Conservation (phyloP, 1,140 invertebrate species). For the Archivesica marissinica region DNA sequence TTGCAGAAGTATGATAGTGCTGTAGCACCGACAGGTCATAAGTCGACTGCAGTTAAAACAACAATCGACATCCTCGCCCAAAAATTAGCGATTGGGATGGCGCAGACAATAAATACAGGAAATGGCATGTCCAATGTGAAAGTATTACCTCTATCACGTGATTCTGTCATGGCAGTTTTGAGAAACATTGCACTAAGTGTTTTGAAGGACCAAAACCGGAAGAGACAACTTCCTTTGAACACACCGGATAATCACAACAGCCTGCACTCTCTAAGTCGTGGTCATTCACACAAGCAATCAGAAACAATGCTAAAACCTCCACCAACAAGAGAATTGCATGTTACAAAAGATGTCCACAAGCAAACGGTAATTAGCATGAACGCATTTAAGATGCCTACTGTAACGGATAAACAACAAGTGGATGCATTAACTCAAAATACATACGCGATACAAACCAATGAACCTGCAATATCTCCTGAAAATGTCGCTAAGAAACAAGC, state of each 20-base stretch:
- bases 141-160: conserved; percentile 7
- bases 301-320: neutral
- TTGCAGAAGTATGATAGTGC: neutral
- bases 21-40: no score
- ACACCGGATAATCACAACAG: neutral
- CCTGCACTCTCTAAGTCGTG: no score
- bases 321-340: conserved; percentile 1
- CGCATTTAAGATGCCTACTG: neutral
- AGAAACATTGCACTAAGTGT: neutral
- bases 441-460: neutral
- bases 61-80: neutral
- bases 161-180: neutral
- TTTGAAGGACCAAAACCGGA: neutral
- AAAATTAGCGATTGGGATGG: neutral
- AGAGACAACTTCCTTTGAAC: neutral
- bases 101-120: neutral
- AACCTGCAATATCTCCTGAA: neutral
- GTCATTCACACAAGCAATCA: no score
- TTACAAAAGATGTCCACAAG: neutral
- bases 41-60: conserved; percentile 5
- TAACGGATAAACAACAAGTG: neutral
- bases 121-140: neutral
- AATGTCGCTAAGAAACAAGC: neutral
- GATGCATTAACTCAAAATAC: neutral
- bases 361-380: neutral